Conservation (phyloP, 2,888 invertebrate species). For the Drosophila birchii region DNA sequence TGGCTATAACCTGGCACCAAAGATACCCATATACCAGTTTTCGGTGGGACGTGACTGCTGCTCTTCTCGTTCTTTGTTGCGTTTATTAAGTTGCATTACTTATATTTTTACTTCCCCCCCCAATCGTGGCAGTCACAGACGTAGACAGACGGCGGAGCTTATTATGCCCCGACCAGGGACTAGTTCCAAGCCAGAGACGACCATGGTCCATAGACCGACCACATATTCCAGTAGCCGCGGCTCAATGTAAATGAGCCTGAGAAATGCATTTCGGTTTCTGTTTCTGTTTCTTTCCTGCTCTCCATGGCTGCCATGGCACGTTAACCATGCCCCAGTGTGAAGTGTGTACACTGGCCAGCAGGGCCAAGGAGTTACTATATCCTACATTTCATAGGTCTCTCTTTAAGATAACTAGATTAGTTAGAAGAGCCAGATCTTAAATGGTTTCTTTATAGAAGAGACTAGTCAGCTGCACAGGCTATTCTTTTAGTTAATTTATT, state of each 20-base stretch:
- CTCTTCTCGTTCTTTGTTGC: slow-evolving; percentile 63
- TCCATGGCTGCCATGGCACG: slow-evolving; percentile 53
- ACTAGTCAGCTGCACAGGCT: too few species aligned
- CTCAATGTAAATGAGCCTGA: slow-evolving; percentile 78
- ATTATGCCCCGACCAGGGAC: slow-evolving; percentile 4
- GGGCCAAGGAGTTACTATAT: too few species aligned
- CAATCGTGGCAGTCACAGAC: not conserved
- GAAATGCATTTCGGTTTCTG: slow-evolving; percentile 52
- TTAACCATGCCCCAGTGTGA: slow-evolving; percentile 45
- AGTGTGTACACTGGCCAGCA: slow-evolving; percentile 56
- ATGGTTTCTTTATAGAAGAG: too few species aligned
- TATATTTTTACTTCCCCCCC: slow-evolving; percentile 26
- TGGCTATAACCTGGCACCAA: not conserved
- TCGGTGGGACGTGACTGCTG: slow-evolving; percentile 41
- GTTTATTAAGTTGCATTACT: slow-evolving; percentile 77
- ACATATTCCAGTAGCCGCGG: slow-evolving; percentile 67
- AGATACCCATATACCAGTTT: slow-evolving; percentile 19
- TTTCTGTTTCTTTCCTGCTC: slow-evolving; percentile 10
- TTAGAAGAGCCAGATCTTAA: too few species aligned
- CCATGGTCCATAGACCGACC: slow-evolving; percentile 6
- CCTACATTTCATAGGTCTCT: too few species aligned
- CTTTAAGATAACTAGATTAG: too few species aligned
- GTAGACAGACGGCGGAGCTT: slow-evolving; percentile 4
- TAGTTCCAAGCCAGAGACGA: slow-evolving; percentile 10
- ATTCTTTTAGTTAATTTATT: too few species aligned